Conservation (phyloP, 2,113 vertebrate species). For the Serilophus lunatus region DNA sequence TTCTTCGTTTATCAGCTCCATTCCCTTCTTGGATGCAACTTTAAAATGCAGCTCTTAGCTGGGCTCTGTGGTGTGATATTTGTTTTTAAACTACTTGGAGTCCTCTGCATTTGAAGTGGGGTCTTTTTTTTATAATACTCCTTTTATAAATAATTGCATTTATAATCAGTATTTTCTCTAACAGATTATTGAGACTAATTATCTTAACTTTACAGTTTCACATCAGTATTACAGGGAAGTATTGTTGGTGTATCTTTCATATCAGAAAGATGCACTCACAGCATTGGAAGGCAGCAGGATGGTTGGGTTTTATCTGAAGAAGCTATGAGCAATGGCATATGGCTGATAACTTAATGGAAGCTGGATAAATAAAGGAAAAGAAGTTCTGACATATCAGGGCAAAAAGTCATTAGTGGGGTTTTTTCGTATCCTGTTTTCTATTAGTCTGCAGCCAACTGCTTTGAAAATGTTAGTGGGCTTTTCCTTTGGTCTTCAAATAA, state of each 20-base stretch:
- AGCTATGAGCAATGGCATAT: constrained; percentile 53
- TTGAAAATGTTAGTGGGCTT: constrained; percentile 56
- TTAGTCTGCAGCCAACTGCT: constrained; percentile 48
- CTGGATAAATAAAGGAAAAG: constrained; percentile 65
- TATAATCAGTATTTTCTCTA: not conserved
- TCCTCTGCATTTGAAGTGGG: not conserved
- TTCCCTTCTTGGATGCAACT: not conserved
- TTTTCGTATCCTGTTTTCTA: constrained; percentile 64
- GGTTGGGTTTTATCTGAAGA: constrained; percentile 48
- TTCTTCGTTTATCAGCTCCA: not conserved
- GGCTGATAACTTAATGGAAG: constrained; percentile 63
- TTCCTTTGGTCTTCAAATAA: constrained; percentile 60
- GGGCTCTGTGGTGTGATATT: not conserved
- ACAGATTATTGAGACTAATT: not conserved
- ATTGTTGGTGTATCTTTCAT: not conserved
- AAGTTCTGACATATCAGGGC: constrained; percentile 27
- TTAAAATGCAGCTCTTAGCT: not conserved
- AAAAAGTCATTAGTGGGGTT: constrained; percentile 53
- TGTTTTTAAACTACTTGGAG: not conserved
- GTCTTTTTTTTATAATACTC: not conserved
- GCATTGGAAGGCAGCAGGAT: constrained; percentile 14
- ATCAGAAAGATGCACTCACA: constrained; percentile 24
- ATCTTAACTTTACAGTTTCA: not conserved
- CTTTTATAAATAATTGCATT: not conserved
- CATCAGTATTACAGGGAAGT: not conserved